These are phyloP conservation scores for Petrosia ficiformis DNA, from an alignment of 37 sponge, comb jelly and placozoan species.

Conservation along the genomic window DNA sequence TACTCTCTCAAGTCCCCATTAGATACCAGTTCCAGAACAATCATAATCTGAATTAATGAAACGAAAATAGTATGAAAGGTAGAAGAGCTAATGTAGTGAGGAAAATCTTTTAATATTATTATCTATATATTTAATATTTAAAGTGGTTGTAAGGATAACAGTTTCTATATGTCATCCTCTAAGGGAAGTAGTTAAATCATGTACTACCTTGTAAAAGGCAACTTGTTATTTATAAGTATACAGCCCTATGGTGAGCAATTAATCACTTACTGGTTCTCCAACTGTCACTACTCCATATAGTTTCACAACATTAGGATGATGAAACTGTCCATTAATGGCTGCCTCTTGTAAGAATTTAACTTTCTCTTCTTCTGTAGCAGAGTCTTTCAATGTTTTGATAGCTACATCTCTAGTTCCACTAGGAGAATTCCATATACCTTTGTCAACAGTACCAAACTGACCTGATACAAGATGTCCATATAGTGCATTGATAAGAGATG, in stretches of 20 bases:
- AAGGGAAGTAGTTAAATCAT: too few relatives aligned
- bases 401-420: constrained; percentile 9
- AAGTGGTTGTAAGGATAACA: too few relatives aligned
- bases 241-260: background rate
- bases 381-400: constrained; percentile 7
- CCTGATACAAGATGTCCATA: constrained; percentile 9
- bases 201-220: too few relatives aligned
- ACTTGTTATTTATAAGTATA: too few relatives aligned
- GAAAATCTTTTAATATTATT: background rate
- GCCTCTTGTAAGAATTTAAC: constrained; percentile 23
- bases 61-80: too few relatives aligned
- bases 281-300: constrained; percentile 24
- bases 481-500: too few relatives aligned
- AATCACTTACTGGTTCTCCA: constrained; percentile 22
- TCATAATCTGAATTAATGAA: constrained; percentile 20
- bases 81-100: too few relatives aligned
- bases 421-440: background rate
- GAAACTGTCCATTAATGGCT: constrained; percentile 26
- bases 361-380: constrained; percentile 2
- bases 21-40: constrained; percentile 19
- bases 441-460: constrained; percentile 13
- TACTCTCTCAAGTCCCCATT: constrained; percentile 21
- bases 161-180: too few relatives aligned
- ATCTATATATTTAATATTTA: background rate
- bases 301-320: constrained; percentile 20